Evolutionary conservation across 2,113 vertebrate genomes (phyloP), one percentile per base, ranked within the genome.

Genomic region (Cyphomyrus discorhynchus): DNA sequence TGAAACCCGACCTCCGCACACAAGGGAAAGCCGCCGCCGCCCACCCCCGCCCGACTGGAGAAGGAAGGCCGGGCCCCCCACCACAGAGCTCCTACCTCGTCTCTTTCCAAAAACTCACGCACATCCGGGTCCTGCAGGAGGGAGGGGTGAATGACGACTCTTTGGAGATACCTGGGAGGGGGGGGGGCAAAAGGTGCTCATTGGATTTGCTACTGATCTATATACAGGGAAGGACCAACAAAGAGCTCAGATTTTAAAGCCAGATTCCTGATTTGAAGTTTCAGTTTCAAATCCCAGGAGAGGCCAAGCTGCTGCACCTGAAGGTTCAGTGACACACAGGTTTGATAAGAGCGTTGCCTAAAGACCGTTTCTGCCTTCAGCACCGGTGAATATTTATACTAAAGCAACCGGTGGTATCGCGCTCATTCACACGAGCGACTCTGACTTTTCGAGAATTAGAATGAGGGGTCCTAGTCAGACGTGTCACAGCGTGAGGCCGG

Each of bases 91-190:
- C 88, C 21, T 91, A 99, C 98, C 95, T 99, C 98, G 31, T 99
- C 98, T 95, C 96, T 97, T 93, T 99, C 98, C 92, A 99, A 91
- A 94, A 99, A 99, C 91, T 99, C 98, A 87, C 97, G 96, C 89
- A 99, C 97, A 0, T 99, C 98, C 0, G 98, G 97, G 91, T 99
- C 98, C 94, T 99, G 98, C 90, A 99, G 92, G 91, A 99, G 96
- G 0, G 95, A 96, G 0, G 98, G 98, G 83, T 99, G 98, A 92
- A 91, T 96, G 88, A 98, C 97, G 11, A 98, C 93, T 93, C 98
- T 97, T 91, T 97, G 97, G 83, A 99, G 96, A 92, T 99, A 99
- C 92, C 98, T 99, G 49, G 39, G 66, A 21, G 4, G 27, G 39
- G 42, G 19, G 31, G 21, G 70, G 1, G 31, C n/a, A n/a, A 74